Percentiles rank a stretch among this genome's conserved stretches.
Evolutionary conservation across 2,888 invertebrate species (phyloP).

Genomic region (Athalia circularis): DNA sequence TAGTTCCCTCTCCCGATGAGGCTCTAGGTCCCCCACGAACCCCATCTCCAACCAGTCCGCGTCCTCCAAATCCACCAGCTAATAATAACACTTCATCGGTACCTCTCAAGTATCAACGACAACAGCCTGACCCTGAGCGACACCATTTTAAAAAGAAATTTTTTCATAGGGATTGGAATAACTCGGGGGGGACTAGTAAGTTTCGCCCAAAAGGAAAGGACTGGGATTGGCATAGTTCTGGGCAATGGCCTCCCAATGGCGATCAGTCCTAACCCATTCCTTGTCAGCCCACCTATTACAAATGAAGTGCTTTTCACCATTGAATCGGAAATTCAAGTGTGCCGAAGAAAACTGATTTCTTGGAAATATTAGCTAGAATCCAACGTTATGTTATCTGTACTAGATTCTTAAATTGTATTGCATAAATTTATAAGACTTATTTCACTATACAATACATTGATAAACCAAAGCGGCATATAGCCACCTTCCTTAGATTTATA

Average conservation of each 20-base stretch:
- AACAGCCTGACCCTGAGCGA: slow-evolving; percentile 75
- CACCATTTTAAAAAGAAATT: slow-evolving; percentile 91
- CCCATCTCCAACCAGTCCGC: slow-evolving; percentile 77
- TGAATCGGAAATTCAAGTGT: slow-evolving; percentile 19
- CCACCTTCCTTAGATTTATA: slow-evolving; percentile 2
- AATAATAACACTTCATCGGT: slow-evolving; percentile 67
- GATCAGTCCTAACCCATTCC: slow-evolving; percentile 68
- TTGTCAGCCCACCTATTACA: slow-evolving; percentile 37
- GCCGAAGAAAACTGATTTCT: slow-evolving; percentile 23
- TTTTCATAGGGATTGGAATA: slow-evolving; percentile 81
- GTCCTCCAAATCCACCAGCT: slow-evolving; percentile 74
- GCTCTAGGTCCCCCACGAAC: slow-evolving; percentile 76
- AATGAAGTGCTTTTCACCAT: slow-evolving; percentile 42
- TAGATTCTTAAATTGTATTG: slow-evolving; percentile 30
- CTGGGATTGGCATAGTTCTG: slow-evolving; percentile 81
- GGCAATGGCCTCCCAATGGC: slow-evolving; percentile 70
- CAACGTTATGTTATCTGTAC: slow-evolving; percentile 35
- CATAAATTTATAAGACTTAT: slow-evolving; percentile 26
- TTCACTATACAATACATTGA: neutral
- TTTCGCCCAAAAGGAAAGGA: slow-evolving; percentile 85
- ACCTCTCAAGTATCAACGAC: slow-evolving; percentile 79
- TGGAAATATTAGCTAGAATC: slow-evolving; percentile 15
- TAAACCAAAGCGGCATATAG: slow-evolving; percentile 15
- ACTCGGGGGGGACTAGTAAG: slow-evolving; percentile 75
- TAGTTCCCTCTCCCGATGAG: slow-evolving; percentile 74